Evolutionary conservation across 2,888 invertebrate genomes (phyloP), one percentile per base, ranked within the genome.

Genomic region (Tetranychus piercei): DNA sequence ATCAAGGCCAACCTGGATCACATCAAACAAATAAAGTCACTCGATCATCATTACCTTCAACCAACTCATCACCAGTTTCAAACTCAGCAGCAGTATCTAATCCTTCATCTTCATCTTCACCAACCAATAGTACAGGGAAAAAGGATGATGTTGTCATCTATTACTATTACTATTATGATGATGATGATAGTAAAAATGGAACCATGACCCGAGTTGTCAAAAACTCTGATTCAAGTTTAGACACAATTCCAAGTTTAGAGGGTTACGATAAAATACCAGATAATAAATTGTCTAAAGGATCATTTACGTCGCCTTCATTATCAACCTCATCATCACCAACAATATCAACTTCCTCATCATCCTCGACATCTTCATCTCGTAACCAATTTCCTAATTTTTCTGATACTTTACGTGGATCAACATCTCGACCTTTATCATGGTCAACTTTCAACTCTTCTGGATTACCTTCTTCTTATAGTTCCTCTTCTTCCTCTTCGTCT

Each of bases 61-160:
- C 22, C 69, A 69, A 11, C 8, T 69, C 69, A 20, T 69, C 69
- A 20, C 6, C 66, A 66, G 7, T 34, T 66, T 44, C 11, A 20
- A n/a, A 18, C n/a, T 73, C 44, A 72, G 43, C 43, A 44, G 0
- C 73, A 45, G 55, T 5, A 44, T 18, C 73, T 1, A 3, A 11
- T n/a, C 55, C 73, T 15, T 8, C 45, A 44, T 18, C 73, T 9
- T 11, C n/a, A 64, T 44, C 73, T 15, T 8, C 45, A n/a, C 9
- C 44, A 18, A 44, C 73, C 55, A 73, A 45, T 18, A 34, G 73
- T 15, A 67, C 66, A 20, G 55, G 45, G 8, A 75, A 72, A 44
- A 77, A 77, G 66, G 77, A 77, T 69, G 77, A 77, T 75, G 75
- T 77, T 9, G 77, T 77, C 34, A 77, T 77, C 55, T 77, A 77